Percentiles rank a stretch among this genome's conserved stretches.
These are phyloP conservation scores for Parnassius orleans DNA, from an alignment of 2,888 invertebrate species.

Conservation along the genomic window DNA sequence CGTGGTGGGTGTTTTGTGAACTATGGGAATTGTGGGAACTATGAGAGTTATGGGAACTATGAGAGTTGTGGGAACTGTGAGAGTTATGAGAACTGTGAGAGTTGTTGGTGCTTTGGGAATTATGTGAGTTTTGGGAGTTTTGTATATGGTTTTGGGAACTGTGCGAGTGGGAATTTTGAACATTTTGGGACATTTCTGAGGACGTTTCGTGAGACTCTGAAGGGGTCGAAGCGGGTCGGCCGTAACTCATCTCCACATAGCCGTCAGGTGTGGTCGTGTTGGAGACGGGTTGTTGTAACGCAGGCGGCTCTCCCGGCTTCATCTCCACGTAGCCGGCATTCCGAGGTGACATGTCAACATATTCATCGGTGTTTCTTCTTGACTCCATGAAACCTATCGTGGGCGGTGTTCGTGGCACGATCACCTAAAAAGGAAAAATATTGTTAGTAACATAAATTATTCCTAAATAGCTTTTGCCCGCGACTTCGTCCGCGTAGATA, in stretches of 20 bases:
- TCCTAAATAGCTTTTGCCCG: no score
- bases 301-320: slow-evolving; percentile 59
- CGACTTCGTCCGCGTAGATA: no score
- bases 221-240: slow-evolving; percentile 81
- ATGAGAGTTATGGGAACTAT: background rate
- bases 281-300: slow-evolving; percentile 29
- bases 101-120: slow-evolving; percentile 43
- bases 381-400: slow-evolving; percentile 44
- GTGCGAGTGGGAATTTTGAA: slow-evolving; percentile 34
- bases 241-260: slow-evolving; percentile 84
- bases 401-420: slow-evolving; percentile 55
- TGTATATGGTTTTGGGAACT: slow-evolving; percentile 39
- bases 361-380: slow-evolving; percentile 58
- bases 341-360: slow-evolving; percentile 74
- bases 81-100: slow-evolving; percentile 77
- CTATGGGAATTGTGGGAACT: slow-evolving; percentile 51
- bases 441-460: no score
- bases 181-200: slow-evolving; percentile 37
- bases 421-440: slow-evolving; percentile 36
- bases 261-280: slow-evolving; percentile 74
- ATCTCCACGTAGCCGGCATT: slow-evolving; percentile 83
- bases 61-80: slow-evolving; percentile 31
- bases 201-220: slow-evolving; percentile 47
- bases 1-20: slow-evolving; percentile 69
- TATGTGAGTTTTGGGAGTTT: slow-evolving; percentile 36